Evolutionary conservation across 2,113 vertebrate genomes (phyloP).

Genomic region (Otocyon megalotis): DNA sequence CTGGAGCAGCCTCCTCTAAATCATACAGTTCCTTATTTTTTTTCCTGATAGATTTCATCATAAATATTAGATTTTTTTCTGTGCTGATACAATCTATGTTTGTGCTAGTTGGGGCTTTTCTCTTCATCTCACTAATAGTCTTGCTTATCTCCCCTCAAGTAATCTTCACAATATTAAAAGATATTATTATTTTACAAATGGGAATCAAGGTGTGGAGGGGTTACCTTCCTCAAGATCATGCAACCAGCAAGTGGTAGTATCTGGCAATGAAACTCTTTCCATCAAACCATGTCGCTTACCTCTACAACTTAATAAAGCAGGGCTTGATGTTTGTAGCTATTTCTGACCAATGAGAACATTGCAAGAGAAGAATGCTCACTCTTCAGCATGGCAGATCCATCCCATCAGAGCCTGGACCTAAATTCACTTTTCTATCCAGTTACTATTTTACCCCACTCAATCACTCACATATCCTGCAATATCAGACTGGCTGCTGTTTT

Average conservation of each 20-base stretch:
- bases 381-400: neutral
- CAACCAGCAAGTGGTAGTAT: neutral
- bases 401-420: neutral
- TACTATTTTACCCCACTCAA: neutral
- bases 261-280: neutral
- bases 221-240: neutral
- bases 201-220: neutral
- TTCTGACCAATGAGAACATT: neutral
- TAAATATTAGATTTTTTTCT: neutral
- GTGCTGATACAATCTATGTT: neutral
- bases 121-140: neutral
- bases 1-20: neutral
- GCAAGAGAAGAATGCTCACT: neutral
- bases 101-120: neutral
- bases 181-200: neutral
- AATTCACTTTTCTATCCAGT: neutral
- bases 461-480: neutral
- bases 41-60: neutral
- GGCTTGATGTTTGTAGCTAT: neutral
- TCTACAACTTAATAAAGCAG: neutral
- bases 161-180: neutral
- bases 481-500: neutral
- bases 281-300: neutral
- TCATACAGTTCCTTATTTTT: neutral
- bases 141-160: neutral